A percentile compares a stretch with the other conserved stretches of the same genome.
These are phyloP conservation scores for Noctua janthe DNA, from an alignment of 2,888 invertebrate species.

Conservation along the genomic window DNA sequence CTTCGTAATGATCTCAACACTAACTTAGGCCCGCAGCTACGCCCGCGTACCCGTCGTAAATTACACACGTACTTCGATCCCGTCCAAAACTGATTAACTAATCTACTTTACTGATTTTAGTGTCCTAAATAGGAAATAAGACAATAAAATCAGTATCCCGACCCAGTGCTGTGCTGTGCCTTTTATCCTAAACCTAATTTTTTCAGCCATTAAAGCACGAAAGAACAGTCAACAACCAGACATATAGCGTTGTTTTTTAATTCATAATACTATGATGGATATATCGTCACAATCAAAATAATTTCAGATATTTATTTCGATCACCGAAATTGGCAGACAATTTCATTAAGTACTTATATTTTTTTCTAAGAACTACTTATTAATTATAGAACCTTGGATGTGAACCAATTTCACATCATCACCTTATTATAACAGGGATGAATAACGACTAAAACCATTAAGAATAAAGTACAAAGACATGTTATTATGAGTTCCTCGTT, in stretches of 20 bases:
- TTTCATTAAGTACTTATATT: background rate
- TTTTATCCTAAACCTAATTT: background rate
- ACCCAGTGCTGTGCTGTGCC: background rate
- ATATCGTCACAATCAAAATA: background rate
- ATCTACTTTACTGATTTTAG: too few relatives aligned
- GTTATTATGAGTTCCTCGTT: slow-evolving; percentile 35
- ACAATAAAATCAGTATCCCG: background rate
- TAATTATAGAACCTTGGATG: background rate
- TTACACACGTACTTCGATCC: background rate
- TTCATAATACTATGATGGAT: background rate
- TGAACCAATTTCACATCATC: background rate
- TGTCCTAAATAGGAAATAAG: too few relatives aligned
- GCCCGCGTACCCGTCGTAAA: background rate
- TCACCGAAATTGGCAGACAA: background rate
- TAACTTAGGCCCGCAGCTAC: background rate
- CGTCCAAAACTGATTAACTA: too few relatives aligned
- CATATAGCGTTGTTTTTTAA: background rate
- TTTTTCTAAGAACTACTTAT: background rate
- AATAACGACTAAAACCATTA: slow-evolving; percentile 18
- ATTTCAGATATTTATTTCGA: background rate
- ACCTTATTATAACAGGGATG: background rate
- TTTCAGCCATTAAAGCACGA: background rate
- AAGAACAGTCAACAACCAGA: background rate
- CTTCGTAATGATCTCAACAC: background rate
- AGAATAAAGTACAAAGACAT: slow-evolving; percentile 20